Evolutionary conservation across 2,888 invertebrate genomes (phyloP).

Genomic region (Erannis defoliaria): DNA sequence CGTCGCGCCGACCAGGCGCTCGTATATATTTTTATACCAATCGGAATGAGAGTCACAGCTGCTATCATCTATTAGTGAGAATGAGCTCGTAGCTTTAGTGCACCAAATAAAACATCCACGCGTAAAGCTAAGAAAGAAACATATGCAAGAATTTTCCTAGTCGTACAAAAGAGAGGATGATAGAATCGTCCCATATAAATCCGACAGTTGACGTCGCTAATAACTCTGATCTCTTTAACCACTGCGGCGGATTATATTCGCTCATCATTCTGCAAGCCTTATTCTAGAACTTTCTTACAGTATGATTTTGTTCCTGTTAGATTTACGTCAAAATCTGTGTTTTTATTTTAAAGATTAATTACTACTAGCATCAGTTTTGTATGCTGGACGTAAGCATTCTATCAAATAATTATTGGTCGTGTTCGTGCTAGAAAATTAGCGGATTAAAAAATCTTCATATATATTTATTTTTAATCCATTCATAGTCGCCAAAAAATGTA

Average conservation of each 20-base stretch:
- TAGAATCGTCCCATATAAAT: not conserved
- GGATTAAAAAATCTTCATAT: too few species aligned
- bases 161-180: not conserved
- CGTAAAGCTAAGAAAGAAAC: not conserved
- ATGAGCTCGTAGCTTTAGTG: too few species aligned
- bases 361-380: not conserved
- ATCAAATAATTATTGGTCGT: too few species aligned
- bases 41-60: too few species aligned
- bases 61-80: too few species aligned
- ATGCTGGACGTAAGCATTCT: too few species aligned
- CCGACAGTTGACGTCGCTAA: not conserved
- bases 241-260: not conserved
- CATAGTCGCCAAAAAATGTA: too few species aligned
- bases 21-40: too few species aligned
- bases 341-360: not conserved
- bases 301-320: not conserved
- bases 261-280: not conserved
- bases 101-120: not conserved
- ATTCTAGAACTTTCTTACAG: not conserved
- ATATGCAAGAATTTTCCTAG: not conserved
- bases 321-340: not conserved
- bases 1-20: too few species aligned
- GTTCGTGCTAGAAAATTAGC: too few species aligned
- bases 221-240: slow-evolving; percentile 1
- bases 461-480: too few species aligned